Evolutionary conservation across 2,888 invertebrate species (phyloP).

Genomic region (Ypsolopha sequella): DNA sequence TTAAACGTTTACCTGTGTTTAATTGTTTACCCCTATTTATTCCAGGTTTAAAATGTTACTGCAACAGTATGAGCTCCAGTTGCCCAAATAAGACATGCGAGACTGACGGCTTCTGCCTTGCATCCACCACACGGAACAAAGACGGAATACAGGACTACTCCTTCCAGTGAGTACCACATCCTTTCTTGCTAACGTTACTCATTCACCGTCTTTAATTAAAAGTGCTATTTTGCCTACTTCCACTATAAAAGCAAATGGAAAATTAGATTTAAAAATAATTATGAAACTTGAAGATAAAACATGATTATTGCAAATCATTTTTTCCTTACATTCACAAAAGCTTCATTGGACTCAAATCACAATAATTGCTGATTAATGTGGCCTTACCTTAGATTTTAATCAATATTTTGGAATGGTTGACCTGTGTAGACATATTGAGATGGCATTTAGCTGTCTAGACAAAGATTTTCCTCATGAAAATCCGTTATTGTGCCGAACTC

Average conservation of each 20-base stretch:
- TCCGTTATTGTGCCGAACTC: slow-evolving; percentile 48
- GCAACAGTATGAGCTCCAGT: slow-evolving; percentile 84
- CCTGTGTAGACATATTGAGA: slow-evolving; percentile 40
- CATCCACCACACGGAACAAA: slow-evolving; percentile 74
- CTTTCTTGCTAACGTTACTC: neutral
- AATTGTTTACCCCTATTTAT: slow-evolving; percentile 3
- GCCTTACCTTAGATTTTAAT: slow-evolving; percentile 29
- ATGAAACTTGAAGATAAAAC: no score
- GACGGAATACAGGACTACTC: slow-evolving; percentile 73
- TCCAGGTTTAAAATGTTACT: slow-evolving; percentile 80
- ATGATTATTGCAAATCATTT: no score
- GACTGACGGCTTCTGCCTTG: slow-evolving; percentile 91
- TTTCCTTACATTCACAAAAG: no score
- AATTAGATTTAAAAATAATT: no score
- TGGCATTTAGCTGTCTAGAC: slow-evolving; percentile 70
- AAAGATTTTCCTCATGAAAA: slow-evolving; percentile 69
- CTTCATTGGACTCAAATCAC: no score
- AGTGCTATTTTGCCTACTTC: neutral
- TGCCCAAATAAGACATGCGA: slow-evolving; percentile 84
- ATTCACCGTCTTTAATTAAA: slow-evolving; percentile 5
- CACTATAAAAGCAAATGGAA: no score
- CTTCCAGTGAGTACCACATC: slow-evolving; percentile 77
- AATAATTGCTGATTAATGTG: slow-evolving; percentile 13
- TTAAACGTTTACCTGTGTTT: no score
- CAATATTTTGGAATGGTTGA: slow-evolving; percentile 42